These are phyloP conservation scores for Chironomus striatipennis DNA, from an alignment of 1,140 invertebrate genomes.

Conservation along the genomic window DNA sequence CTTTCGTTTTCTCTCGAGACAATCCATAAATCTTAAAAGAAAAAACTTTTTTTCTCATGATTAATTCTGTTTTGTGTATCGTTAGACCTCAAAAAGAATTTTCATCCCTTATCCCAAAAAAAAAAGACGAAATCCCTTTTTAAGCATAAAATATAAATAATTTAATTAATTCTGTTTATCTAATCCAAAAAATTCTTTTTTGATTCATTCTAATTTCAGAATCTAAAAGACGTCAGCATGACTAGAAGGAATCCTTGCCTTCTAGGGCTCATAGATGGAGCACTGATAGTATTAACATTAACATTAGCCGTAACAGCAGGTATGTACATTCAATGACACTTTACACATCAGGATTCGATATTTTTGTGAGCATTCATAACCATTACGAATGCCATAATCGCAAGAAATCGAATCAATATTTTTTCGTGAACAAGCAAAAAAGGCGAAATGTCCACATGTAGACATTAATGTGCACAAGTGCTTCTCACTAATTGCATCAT, in stretches of 20 bases:
- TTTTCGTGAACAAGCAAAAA: too few species aligned
- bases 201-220: not conserved
- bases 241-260: constrained; percentile 21
- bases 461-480: constrained; percentile 3
- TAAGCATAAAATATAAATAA: not conserved
- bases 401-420: too few species aligned
- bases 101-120: too few species aligned
- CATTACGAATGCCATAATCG: too few species aligned
- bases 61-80: too few species aligned
- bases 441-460: too few species aligned
- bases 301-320: constrained; percentile 17
- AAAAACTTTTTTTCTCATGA: too few species aligned
- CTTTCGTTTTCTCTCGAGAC: too few species aligned
- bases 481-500: not conserved
- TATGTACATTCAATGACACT: not conserved
- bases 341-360: not conserved
- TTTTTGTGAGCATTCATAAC: too few species aligned
- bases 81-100: too few species aligned
- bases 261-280: constrained; percentile 12
- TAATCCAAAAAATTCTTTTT: not conserved
- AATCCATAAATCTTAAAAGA: too few species aligned
- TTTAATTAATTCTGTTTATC: not conserved
- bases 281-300: constrained; percentile 17
- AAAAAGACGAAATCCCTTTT: too few species aligned
- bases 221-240: not conserved